Base-by-base conservation (phyloP, 1,140 invertebrate species). In the Archivesica marissinica region DNA sequence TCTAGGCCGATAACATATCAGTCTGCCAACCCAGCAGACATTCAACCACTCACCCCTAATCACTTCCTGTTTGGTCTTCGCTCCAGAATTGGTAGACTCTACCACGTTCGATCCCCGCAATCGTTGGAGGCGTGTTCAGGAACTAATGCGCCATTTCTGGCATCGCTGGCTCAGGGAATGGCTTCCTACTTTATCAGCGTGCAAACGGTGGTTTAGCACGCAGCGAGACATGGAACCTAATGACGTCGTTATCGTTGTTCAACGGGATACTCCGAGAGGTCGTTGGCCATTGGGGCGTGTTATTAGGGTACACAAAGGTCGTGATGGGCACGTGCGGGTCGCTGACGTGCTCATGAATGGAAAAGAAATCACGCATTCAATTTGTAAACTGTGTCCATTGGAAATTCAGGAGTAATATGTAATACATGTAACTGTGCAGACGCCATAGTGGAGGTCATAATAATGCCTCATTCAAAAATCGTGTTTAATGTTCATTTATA, bases 231-330 rank as follows among this genome's bases (percentile, higher is more conserved):
- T n/a, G n/a, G n/a, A n/a, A n/a, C n/a, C n/a, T n/a, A n/a, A n/a
- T 17, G n/a, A n/a, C n/a, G n/a, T n/a, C n/a, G n/a, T n/a, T n/a
- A n/a, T n/a, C n/a, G 25, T n/a, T 52, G 20, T 25, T 75, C 15
- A 30, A 52, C 6, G 4, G 75, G 20, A 17, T 52, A 17, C 28
- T 68, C 4, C n/a, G n/a, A 30, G 66, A 33, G 44, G 41, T 7
- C 17, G 44, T n/a, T 82, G 79, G 79, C 66, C 66, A 28, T 47
- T 82, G 17, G 79, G 79, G 9, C 33, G 56, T 23, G 38, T 80
- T 2, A 39, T 39, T 9, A 23, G 68, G 17, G 59, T 66, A 2
- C 41, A 66, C 39, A 54, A 54, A 30, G 66, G 79, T 35, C 33
- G 13, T 17, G 79, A 82, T 54, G 79, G 79, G 41, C 30, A 30